Percentiles rank a stretch among this genome's conserved stretches.
These are phyloP conservation scores for Cantharis flavilabris DNA, from an alignment of 2,888 invertebrate species.

Conservation along the genomic window DNA sequence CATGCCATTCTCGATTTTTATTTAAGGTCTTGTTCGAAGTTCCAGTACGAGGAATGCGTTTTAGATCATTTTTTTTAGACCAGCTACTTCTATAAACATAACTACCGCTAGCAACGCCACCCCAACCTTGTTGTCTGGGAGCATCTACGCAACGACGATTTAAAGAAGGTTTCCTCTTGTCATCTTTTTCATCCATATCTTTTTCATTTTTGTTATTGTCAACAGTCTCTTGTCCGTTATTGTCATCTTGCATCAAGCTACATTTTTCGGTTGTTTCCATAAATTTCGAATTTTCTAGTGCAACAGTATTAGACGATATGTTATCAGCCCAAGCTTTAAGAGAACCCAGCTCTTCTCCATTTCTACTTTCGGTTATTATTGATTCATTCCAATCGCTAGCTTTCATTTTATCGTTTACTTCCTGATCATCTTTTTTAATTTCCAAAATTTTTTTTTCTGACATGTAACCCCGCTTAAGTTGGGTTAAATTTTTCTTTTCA, in stretches of 20 bases:
- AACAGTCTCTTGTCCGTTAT: constrained; percentile 43
- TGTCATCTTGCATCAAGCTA: constrained; percentile 41
- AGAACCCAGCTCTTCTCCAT: constrained; percentile 28
- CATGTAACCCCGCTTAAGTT: constrained; percentile 56
- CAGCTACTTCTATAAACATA: constrained; percentile 37
- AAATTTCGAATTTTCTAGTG: constrained; percentile 54
- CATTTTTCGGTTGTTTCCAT: constrained; percentile 56
- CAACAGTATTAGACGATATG: constrained; percentile 41
- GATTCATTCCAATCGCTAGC: constrained; percentile 36
- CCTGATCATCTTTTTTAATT: constrained; percentile 39
- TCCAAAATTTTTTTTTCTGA: constrained; percentile 43
- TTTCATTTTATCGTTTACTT: constrained; percentile 36
- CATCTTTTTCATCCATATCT: constrained; percentile 47
- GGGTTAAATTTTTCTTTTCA: constrained; percentile 59
- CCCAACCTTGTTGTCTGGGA: constrained; percentile 49
- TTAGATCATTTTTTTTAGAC: constrained; percentile 52
- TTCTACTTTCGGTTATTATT: constrained; percentile 31
- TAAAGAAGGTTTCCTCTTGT: constrained; percentile 49
- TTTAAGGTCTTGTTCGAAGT: constrained; percentile 44
- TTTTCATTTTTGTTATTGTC: constrained; percentile 45
- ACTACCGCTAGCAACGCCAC: constrained; percentile 16
- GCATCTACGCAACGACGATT: constrained; percentile 54
- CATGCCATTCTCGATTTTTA: constrained; percentile 58
- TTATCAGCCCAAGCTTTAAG: constrained; percentile 58
- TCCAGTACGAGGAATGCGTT: constrained; percentile 49